Conservation (phyloP, 2,888 invertebrate genomes). For the Tetranychus truncatus region DNA sequence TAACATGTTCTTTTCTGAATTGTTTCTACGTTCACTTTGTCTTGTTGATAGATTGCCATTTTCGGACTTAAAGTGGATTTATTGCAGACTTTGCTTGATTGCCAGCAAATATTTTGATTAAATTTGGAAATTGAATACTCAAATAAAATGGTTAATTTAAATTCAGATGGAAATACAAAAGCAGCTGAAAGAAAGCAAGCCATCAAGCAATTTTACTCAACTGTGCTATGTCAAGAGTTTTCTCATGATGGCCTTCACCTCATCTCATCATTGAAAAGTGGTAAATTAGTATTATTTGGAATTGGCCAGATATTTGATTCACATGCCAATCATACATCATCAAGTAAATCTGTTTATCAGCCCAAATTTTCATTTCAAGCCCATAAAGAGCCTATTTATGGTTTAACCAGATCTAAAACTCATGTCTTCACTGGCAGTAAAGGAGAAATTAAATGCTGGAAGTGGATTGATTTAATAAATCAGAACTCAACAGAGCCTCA, state of each 20-base stretch:
- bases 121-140: no score
- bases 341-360: neutral
- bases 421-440: constrained; percentile 42
- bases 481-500: constrained; percentile 30
- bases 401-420: neutral
- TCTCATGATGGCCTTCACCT: constrained; percentile 66
- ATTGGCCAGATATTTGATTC: neutral
- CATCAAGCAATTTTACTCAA: constrained; percentile 43
- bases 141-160: neutral
- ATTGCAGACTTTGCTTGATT: no score
- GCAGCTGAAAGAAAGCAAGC: neutral
- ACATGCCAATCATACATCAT: neutral
- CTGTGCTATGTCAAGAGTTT: constrained; percentile 58
- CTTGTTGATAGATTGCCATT: no score
- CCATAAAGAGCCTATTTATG: constrained; percentile 7
- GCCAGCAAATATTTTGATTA: no score
- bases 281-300: constrained; percentile 53
- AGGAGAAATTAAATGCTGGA: constrained; percentile 55
- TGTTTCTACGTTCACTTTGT: no score
- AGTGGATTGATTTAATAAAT: constrained; percentile 49
- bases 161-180: neutral
- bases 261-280: constrained; percentile 62
- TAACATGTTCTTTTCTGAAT: no score
- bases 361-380: neutral
- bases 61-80: no score